These are phyloP conservation scores for Micromys minutus DNA, from an alignment of 2,113 vertebrate species.

Conservation along the genomic window DNA sequence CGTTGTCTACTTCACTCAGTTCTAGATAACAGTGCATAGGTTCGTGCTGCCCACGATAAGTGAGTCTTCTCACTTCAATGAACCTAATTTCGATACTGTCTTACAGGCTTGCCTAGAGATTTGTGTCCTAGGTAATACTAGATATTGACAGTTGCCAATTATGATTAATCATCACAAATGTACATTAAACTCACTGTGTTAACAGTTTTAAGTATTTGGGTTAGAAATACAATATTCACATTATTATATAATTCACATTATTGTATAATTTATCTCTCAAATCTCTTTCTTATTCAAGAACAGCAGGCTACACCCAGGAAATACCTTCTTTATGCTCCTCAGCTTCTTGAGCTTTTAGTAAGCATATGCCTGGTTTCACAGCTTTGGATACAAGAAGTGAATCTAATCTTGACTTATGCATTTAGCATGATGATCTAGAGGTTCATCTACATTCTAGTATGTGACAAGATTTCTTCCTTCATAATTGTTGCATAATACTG, in stretches of 20 bases:
- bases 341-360: not conserved
- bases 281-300: not conserved
- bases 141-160: not conserved
- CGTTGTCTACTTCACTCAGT: not conserved
- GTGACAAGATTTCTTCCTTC: not conserved
- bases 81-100: too few relatives aligned
- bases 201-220: not conserved
- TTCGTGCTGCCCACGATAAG: too few relatives aligned
- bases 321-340: not conserved
- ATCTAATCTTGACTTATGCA: not conserved
- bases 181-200: not conserved
- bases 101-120: not conserved
- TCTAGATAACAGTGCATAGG: not conserved
- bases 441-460: not conserved
- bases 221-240: not conserved
- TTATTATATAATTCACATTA: not conserved
- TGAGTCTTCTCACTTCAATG: not conserved
- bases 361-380: not conserved
- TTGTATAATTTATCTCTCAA: not conserved
- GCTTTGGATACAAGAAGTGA: not conserved
- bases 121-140: not conserved
- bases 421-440: not conserved
- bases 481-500: not conserved
- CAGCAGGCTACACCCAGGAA: not conserved
- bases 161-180: not conserved